Evolutionary conservation across 2,797 vertebrate genomes (phyloP).

Genomic region (Euthynnus affinis): DNA sequence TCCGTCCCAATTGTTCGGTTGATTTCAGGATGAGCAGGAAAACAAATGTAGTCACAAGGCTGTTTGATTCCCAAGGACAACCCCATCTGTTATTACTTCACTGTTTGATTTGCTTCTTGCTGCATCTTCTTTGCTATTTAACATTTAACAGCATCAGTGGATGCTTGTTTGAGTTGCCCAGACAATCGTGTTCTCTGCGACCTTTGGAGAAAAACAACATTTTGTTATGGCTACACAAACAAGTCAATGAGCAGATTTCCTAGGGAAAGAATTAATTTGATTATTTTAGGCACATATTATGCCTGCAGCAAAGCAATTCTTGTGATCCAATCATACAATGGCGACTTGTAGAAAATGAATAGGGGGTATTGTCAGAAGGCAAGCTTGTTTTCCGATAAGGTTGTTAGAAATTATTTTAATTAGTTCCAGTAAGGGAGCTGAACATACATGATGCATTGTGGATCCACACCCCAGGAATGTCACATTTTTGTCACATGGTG

Average conservation of each 20-base stretch:
- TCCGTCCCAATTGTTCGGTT: constrained; percentile 65
- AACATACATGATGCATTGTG: constrained; percentile 87
- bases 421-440: constrained; percentile 88
- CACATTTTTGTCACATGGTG: constrained; percentile 97
- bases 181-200: constrained; percentile 67
- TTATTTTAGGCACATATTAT: constrained; percentile 87
- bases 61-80: constrained; percentile 50
- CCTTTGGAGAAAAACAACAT: constrained; percentile 84
- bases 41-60: constrained; percentile 73
- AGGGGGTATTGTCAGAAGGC: constrained; percentile 83
- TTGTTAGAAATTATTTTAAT: constrained; percentile 95
- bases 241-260: constrained; percentile 78
- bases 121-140: constrained; percentile 51
- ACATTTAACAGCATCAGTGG: constrained; percentile 56
- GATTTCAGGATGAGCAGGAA: constrained; percentile 60
- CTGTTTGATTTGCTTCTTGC: constrained; percentile 55
- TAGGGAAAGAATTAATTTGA: constrained; percentile 84
- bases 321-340: constrained; percentile 88
- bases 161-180: constrained; percentile 56
- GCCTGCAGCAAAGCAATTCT: constrained; percentile 86
- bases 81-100: constrained; percentile 29
- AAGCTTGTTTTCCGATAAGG: constrained; percentile 89
- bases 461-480: constrained; percentile 89
- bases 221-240: constrained; percentile 87
- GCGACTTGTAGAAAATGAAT: constrained; percentile 86